Evolutionary conservation across 2,113 vertebrate genomes (phyloP), one percentile per base, ranked within the genome.

Genomic region (Oncorhynchus masou): DNA sequence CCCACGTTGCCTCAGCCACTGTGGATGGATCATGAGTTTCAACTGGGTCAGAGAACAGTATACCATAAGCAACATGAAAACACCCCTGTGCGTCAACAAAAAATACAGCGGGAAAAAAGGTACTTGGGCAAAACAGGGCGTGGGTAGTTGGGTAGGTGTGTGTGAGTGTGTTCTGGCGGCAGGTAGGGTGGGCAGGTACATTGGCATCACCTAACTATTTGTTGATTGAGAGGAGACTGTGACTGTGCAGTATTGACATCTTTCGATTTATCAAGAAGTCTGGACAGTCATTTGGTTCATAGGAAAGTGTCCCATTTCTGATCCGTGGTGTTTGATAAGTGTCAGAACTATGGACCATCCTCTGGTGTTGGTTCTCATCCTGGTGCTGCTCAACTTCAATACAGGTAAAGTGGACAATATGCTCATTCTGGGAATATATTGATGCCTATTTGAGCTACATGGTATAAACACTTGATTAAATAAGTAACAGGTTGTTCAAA

Each of bases 51-150:
- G 49, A 51, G 12, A 2, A 85, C 83, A 85, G 84, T 87, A 89
- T 70, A 89, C 27, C 70, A 48, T 65, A 57, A 31, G 54, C 15
- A 48, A 15, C 5, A 19, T 57, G 48, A 73, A 57, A 81, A 86
- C 85, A 79, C 86, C 89, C 76, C 65, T 62, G 9, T 73, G 72
- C 68, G 67, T 77, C 68, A 68, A 69, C 74, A 67, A 25, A 27
- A 59, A 76, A 66, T 60, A 74, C 15, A n/a, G 8, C 9, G 20
- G 27, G 25, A n/a, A 68, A 29, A 54, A 64, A 60, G 24, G 39
- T 76, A 85, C 48, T 6, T 82, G 77, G 85, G 83, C 72, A 83
- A 82, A 88, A 91, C 82, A 87, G 85, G 84, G 87, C 31, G 91
- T 84, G 87, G 83, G 8, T 22, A 64, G 68, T 60, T 19, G 49